Conservation (phyloP, 2,113 vertebrate species). For the Lepisosteus oculatus region DNA sequence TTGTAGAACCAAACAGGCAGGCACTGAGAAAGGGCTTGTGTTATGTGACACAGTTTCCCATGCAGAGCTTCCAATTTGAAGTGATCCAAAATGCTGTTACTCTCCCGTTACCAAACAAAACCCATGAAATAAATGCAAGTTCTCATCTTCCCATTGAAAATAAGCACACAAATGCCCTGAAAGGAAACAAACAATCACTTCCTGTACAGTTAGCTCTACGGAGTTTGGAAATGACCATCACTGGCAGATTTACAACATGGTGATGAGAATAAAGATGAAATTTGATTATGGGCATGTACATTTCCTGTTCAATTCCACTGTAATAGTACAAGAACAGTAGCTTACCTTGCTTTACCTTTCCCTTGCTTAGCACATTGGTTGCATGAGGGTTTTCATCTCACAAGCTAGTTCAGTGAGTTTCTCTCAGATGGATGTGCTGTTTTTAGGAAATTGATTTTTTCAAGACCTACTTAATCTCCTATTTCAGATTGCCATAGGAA, state of each 20-base stretch:
- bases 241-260: not conserved
- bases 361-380: conserved; percentile 36
- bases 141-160: conserved; percentile 19
- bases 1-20: conserved; percentile 44
- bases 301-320: not conserved
- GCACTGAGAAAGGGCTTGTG: conserved; percentile 17
- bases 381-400: conserved; percentile 22
- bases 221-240: not conserved
- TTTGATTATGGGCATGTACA: not conserved
- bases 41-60: conserved; percentile 15
- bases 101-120: not conserved
- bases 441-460: conserved; percentile 50
- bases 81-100: too few relatives aligned
- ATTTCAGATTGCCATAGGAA: conserved; percentile 39
- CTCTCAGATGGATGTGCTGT: conserved; percentile 48
- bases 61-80: not conserved
- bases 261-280: not conserved
- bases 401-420: conserved; percentile 47
- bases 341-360: conserved; percentile 10
- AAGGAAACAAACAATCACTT: conserved; percentile 25
- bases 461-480: conserved; percentile 27
- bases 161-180: conserved; percentile 25
- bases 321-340: conserved; percentile 5
- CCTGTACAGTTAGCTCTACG: not conserved
- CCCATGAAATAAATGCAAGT: conserved; percentile 16